Evolutionary conservation across 2,888 invertebrate genomes (phyloP).

Genomic region (Epistrophe grossulariae): DNA sequence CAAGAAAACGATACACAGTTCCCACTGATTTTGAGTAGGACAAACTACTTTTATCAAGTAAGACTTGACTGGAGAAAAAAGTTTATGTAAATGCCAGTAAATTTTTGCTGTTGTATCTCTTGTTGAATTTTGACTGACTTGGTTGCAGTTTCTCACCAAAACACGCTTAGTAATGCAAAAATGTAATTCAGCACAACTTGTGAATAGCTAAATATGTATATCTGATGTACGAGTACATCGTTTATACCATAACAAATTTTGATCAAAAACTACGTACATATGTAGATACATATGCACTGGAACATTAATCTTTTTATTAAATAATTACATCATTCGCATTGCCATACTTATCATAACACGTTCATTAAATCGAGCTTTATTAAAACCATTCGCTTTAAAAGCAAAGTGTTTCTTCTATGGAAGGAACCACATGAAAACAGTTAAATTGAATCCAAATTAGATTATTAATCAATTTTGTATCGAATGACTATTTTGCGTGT

Average conservation of each 20-base stretch:
- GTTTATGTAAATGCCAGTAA: too few species aligned
- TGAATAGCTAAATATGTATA: background rate
- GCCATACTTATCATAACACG: background rate
- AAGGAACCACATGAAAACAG: background rate
- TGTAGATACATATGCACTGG: background rate
- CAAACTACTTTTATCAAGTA: too few species aligned
- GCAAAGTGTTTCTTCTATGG: background rate
- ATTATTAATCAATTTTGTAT: background rate
- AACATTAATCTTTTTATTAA: background rate
- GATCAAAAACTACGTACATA: too few species aligned
- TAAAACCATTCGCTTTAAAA: background rate
- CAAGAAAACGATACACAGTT: too few species aligned
- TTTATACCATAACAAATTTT: background rate
- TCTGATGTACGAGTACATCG: background rate
- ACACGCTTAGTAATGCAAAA: too few species aligned
- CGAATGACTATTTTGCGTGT: background rate
- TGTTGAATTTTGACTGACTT: too few species aligned
- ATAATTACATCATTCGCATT: slow-evolving; percentile 1
- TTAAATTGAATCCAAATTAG: background rate
- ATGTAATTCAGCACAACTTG: background rate
- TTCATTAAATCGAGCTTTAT: background rate
- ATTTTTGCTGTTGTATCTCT: too few species aligned
- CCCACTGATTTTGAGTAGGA: too few species aligned
- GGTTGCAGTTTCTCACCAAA: too few species aligned
- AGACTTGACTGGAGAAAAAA: too few species aligned